Conservation (phyloP, 2,888 invertebrate species). For the Coleophora deauratella region DNA sequence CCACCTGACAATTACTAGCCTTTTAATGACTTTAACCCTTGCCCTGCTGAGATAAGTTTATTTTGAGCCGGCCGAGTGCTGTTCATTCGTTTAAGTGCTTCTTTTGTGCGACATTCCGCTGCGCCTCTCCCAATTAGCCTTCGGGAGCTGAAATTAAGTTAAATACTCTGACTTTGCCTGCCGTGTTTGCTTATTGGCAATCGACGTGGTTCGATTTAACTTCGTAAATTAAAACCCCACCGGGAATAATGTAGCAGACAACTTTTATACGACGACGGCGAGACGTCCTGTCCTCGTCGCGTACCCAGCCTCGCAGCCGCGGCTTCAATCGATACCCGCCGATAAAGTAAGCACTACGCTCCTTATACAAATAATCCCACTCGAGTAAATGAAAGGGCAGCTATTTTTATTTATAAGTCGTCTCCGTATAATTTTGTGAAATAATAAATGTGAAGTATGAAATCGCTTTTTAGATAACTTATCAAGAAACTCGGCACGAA, state of each 20-base stretch:
- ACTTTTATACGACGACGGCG: conserved; percentile 19
- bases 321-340: conserved; percentile 12
- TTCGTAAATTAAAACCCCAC: conserved; percentile 51
- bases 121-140: conserved; percentile 64
- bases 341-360: no score
- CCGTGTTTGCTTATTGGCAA: conserved; percentile 65
- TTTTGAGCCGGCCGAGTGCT: conserved; percentile 67
- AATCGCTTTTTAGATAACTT: no score
- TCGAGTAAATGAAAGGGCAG: no score
- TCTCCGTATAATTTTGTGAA: no score
- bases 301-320: conserved; percentile 7
- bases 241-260: conserved; percentile 35
- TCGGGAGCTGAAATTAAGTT: conserved; percentile 73
- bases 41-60: conserved; percentile 70
- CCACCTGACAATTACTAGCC: conserved; percentile 59
- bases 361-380: no score
- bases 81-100: conserved; percentile 67
- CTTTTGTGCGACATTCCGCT: conserved; percentile 69
- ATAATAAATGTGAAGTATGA: no score
- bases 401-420: no score
- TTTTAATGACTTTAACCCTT: conserved; percentile 68
- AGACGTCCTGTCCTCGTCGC: no score
- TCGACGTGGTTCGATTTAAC: conserved; percentile 50
- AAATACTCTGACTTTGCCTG: conserved; percentile 59
- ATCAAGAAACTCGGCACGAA: no score